A percentile compares a stretch with the other conserved stretches of the same genome.
Conservation (phyloP, 2,888 invertebrate species). For the Stenotaenia linearis region DNA sequence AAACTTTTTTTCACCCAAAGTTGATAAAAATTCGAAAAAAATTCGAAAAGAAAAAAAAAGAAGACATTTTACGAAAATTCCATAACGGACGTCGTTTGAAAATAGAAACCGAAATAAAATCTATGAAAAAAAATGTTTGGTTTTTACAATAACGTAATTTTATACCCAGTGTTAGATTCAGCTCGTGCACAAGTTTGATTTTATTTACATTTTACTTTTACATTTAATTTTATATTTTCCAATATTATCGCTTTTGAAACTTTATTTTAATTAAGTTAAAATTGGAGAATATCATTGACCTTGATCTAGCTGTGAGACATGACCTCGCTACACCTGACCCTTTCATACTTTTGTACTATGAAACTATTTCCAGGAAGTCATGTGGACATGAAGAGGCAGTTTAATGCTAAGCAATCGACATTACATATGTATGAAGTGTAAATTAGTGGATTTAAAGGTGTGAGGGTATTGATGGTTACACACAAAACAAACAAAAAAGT, state of each 20-base stretch:
- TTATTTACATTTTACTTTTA: background rate
- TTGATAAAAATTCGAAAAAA: background rate
- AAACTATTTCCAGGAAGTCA: slow-evolving; percentile 26
- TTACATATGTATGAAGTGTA: background rate
- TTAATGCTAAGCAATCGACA: slow-evolving; percentile 3
- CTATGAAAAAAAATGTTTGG: background rate
- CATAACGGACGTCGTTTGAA: background rate
- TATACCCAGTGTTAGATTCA: background rate
- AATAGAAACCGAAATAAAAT: background rate
- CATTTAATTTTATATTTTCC: too few relatives aligned
- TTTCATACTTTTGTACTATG: slow-evolving; percentile 20
- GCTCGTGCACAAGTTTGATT: background rate
- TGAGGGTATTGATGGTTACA: background rate
- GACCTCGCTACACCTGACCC: slow-evolving; percentile 18
- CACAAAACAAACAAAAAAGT: background rate
- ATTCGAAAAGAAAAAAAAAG: background rate
- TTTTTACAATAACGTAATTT: background rate
- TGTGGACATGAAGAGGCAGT: slow-evolving; percentile 24
- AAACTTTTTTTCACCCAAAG: background rate
- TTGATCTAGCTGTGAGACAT: background rate
- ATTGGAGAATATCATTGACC: background rate
- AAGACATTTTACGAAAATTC: background rate
- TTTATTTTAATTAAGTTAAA: background rate
- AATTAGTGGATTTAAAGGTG: background rate
- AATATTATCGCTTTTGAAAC: background rate